Conservation (phyloP, 1,140 invertebrate species). For the Belonocnema kinseyi region DNA sequence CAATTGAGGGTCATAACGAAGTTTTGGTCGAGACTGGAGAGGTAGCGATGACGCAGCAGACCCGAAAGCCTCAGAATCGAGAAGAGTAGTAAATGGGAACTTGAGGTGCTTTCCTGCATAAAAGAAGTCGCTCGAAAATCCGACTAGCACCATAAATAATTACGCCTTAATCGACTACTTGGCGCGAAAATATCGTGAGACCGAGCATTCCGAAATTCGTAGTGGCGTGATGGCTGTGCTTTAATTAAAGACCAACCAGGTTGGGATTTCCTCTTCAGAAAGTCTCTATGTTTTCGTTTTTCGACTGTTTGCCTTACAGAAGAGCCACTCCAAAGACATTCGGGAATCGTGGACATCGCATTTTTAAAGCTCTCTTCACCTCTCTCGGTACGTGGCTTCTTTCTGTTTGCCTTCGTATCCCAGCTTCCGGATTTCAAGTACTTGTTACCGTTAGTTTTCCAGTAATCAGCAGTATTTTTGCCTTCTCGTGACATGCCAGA, state of each 20-base stretch:
- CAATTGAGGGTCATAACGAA: slow-evolving; percentile 36
- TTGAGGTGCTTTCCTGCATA: not conserved
- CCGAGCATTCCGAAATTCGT: slow-evolving; percentile 8
- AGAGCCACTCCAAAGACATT: slow-evolving; percentile 23
- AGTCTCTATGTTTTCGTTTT: slow-evolving; percentile 27
- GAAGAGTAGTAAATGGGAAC: slow-evolving; percentile 6
- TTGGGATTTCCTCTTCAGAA: slow-evolving; percentile 27
- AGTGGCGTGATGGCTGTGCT: not conserved
- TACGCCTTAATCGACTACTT: slow-evolving; percentile 22
- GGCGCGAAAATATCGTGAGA: slow-evolving; percentile 25
- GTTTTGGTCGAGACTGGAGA: not conserved
- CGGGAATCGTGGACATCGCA: slow-evolving; percentile 30
- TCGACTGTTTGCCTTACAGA: slow-evolving; percentile 11
- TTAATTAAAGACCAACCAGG: slow-evolving; percentile 18
- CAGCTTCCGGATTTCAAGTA: slow-evolving; percentile 21
- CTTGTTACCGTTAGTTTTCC: not conserved
- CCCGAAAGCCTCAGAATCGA: slow-evolving; percentile 8
- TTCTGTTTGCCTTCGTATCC: slow-evolving; percentile 9
- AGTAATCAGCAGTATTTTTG: slow-evolving; percentile 4
- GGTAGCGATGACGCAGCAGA: slow-evolving; percentile 36
- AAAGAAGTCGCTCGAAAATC: not conserved
- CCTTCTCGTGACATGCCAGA: not conserved
- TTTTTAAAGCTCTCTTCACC: not conserved
- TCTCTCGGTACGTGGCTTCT: too few relatives aligned
- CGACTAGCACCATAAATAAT: slow-evolving; percentile 15